Conservation (phyloP, 2,113 vertebrate genomes). For the Regulus satrapa region DNA sequence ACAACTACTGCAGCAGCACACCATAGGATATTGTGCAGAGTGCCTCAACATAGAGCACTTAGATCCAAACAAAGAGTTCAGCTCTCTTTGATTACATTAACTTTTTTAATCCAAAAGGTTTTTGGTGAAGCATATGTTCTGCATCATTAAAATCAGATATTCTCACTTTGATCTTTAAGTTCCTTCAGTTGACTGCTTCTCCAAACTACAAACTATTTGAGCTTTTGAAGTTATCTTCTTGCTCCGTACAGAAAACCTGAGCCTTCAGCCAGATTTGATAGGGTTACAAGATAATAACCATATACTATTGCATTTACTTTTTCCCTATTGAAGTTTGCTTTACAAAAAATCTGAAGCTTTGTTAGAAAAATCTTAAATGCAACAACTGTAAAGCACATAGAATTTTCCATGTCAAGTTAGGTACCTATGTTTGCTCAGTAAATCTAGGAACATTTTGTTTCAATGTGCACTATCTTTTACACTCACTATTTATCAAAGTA, state of each 20-base stretch:
- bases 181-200: slow-evolving; percentile 69
- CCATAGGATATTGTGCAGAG: slow-evolving; percentile 7
- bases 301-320: slow-evolving; percentile 22
- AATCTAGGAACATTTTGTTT: neutral
- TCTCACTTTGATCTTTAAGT: slow-evolving; percentile 69
- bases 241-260: slow-evolving; percentile 49
- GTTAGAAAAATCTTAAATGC: neutral
- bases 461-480: neutral
- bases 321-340: neutral
- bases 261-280: slow-evolving; percentile 64
- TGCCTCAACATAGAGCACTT: slow-evolving; percentile 31
- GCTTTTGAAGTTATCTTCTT: slow-evolving; percentile 72
- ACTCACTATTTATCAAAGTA: neutral
- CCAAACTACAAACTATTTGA: slow-evolving; percentile 55
- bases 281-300: slow-evolving; percentile 60
- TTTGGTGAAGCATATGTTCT: slow-evolving; percentile 72
- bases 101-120: slow-evolving; percentile 66
- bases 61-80: slow-evolving; percentile 57
- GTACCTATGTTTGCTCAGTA: neutral
- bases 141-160: slow-evolving; percentile 76
- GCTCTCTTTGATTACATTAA: slow-evolving; percentile 67
- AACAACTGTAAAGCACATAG: neutral
- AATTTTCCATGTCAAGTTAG: neutral
- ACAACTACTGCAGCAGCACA: neutral
- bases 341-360: neutral